Base-by-base conservation (phyloP, 2,113 vertebrate genomes). In the Syngnathoides biaculeatus region DNA sequence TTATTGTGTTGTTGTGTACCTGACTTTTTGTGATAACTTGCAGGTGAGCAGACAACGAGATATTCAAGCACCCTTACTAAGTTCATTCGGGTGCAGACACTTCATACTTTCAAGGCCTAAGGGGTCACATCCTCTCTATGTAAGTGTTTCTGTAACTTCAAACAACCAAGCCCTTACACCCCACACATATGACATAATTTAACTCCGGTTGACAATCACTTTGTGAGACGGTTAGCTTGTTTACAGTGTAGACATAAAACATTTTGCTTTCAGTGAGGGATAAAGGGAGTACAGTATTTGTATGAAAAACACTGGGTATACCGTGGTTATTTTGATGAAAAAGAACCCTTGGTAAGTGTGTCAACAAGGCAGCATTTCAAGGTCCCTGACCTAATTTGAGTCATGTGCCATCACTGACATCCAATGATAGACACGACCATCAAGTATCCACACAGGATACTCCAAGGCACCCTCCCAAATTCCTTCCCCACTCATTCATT, bases 401-500 rank as follows among this genome's bases (percentile, higher is more conserved):
- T 69, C 72, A 58, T 65, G 66, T 74, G 66, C 24, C 76, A 73
- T 67, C 26, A 24, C 10, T 15, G 59, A 67, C 77, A 53, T 71
- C 65, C 45, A 68, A 73, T 83, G 69, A 79, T 69, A 68, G 53
- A 72, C 55, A 60, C 69, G 52, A 74, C 67, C 13, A 27, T 57
- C 8, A 22, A 66, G 78, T 64, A 63, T 68, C 73, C 64, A 68
- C 45, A 58, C 58, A 66, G 66, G 47, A 79, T 83, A 75, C 72
- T 70, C 71, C 57, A 63, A 50, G 65, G 68, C 71, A 60, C 19
- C 58, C 61, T 71, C 64, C 52, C 22, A 76, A 76, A 84, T 84
- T 82, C 78, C 73, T 79, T 71, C 74, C 77, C 73, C 38, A 67
- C 65, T 87, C 82, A 84, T 83, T 84, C 81, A 75, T 56, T 68